These are phyloP conservation scores for Propithecus perrieri DNA, from an alignment of 2,797 vertebrate genomes.

Conservation along the genomic window DNA sequence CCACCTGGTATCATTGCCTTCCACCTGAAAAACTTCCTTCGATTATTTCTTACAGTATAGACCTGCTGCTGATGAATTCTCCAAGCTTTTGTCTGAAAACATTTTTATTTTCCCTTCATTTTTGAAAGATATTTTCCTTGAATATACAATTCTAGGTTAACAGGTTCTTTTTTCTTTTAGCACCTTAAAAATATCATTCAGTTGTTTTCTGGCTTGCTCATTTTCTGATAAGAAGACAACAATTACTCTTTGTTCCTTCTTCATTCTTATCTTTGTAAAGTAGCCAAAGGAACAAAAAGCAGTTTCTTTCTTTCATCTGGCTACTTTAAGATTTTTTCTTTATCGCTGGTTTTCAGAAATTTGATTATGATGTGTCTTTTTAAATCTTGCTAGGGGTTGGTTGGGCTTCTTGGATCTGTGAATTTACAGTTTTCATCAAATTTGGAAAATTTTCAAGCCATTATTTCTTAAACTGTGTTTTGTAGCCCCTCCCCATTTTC, in stretches of 20 bases:
- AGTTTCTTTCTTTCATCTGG: not conserved
- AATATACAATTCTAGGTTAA: conserved; percentile 9
- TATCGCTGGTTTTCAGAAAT: not conserved
- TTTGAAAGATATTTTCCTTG: not conserved
- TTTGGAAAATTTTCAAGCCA: not conserved
- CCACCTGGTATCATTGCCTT: not conserved
- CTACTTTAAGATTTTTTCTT: not conserved
- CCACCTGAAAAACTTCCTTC: not conserved
- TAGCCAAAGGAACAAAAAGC: too few relatives aligned
- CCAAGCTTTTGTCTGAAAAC: conserved; percentile 28
- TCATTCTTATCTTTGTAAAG: not conserved
- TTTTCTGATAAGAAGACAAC: not conserved
- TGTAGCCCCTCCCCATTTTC: not conserved
- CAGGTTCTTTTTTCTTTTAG: not conserved
- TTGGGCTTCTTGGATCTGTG: not conserved
- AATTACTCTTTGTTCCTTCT: not conserved
- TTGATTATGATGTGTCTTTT: not conserved
- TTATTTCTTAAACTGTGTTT: not conserved
- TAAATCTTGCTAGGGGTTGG: not conserved
- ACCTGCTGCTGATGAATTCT: not conserved
- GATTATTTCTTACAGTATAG: not conserved
- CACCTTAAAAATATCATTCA: not conserved
- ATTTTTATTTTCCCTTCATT: conserved; percentile 1
- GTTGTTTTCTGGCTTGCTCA: not conserved
- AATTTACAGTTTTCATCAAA: not conserved